phyloP scores from a whole-genome alignment of 2,888 invertebrate species.

The Anorthoa munda region DNA sequence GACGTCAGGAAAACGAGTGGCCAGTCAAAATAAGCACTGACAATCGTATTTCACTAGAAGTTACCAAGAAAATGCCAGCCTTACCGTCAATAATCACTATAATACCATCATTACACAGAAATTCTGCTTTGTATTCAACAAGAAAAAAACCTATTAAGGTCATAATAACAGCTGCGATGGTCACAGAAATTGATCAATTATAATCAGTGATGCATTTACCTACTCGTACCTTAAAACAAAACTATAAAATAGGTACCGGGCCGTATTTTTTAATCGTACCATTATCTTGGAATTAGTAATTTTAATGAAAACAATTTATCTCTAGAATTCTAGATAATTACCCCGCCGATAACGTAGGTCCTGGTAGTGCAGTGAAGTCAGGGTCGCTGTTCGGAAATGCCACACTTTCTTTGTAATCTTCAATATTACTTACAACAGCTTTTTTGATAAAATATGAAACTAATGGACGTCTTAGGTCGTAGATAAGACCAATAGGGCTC shows the following conservation, averaged over 20 bases:
- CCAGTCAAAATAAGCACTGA: too few relatives aligned
- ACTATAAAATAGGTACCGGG: constrained; percentile 1
- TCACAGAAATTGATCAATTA: constrained; percentile 35
- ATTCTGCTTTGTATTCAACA: background rate
- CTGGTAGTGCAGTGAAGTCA: background rate
- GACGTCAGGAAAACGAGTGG: too few relatives aligned
- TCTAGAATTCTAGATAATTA: constrained; percentile 8
- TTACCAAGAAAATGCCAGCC: background rate
- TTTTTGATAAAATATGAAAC: background rate
- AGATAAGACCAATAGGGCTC: too few relatives aligned
- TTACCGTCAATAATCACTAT: too few relatives aligned
- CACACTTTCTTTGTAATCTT: background rate
- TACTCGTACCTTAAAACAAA: background rate
- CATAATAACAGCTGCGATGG: constrained; percentile 1
- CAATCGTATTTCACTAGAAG: background rate
- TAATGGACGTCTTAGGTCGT: background rate
- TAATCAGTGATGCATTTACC: constrained; percentile 15
- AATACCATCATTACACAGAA: background rate
- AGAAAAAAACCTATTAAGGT: background rate
- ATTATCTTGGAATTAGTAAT: constrained; percentile 26
- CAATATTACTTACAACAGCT: background rate
- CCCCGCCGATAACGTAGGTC: background rate
- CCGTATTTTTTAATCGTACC: constrained; percentile 19
- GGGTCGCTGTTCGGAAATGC: background rate
- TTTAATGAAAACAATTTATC: constrained; percentile 17